Percentiles rank a stretch among this genome's conserved stretches.
Conservation (phyloP, 1,140 invertebrate genomes). For the Eulimnadia texana region DNA sequence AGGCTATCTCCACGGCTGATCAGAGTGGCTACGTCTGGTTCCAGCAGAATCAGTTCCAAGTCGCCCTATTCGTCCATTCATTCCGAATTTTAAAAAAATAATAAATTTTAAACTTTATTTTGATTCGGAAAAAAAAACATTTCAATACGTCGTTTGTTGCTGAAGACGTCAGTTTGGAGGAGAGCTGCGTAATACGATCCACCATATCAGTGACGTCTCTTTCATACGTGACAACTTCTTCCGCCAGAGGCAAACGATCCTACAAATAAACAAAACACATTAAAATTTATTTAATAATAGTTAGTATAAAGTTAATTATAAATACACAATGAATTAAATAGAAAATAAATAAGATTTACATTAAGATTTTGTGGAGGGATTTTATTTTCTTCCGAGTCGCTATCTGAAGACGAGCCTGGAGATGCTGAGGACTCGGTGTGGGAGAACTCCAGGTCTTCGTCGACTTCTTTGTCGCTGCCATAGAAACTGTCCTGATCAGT, state of each 20-base stretch:
- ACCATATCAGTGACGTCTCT: constrained; percentile 44
- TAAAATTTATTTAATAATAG: too few relatives aligned
- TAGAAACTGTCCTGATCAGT: constrained; percentile 43
- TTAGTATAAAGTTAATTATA: neutral
- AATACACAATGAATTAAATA: too few relatives aligned
- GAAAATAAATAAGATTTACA: neutral
- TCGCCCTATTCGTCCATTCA: constrained; percentile 19
- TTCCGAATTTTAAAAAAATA: neutral
- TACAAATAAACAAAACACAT: too few relatives aligned
- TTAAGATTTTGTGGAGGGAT: too few relatives aligned
- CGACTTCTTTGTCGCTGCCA: constrained; percentile 45
- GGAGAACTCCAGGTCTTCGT: constrained; percentile 51
- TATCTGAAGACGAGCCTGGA: neutral
- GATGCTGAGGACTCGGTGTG: constrained; percentile 11
- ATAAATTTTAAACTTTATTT: too few relatives aligned
- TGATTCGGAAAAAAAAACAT: constrained; percentile 15
- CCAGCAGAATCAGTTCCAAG: constrained; percentile 32
- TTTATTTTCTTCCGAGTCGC: neutral
- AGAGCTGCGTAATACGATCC: constrained; percentile 47
- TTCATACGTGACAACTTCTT: constrained; percentile 38
- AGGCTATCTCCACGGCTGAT: constrained; percentile 63
- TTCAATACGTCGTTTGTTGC: constrained; percentile 33
- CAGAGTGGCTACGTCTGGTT: constrained; percentile 59
- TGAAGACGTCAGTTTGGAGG: constrained; percentile 48
- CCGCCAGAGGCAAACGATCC: neutral